Evolutionary conservation across 2,888 invertebrate genomes (phyloP).

Genomic region (Ectropis crepuscularia): DNA sequence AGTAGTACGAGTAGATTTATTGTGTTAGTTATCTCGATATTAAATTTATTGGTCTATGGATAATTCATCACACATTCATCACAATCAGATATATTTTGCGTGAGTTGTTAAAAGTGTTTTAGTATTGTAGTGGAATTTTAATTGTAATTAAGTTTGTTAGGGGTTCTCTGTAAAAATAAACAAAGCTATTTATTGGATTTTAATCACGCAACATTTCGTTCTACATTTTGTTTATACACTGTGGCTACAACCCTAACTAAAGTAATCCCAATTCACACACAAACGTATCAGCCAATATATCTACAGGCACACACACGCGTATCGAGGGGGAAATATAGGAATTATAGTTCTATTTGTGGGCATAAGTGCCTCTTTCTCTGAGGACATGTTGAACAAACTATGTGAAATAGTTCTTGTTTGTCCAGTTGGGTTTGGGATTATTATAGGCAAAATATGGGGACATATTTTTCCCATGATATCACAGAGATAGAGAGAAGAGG

Average conservation of each 20-base stretch:
- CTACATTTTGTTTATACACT: not conserved
- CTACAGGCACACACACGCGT: constrained; percentile 12
- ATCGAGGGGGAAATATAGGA: constrained; percentile 16
- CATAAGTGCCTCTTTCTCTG: constrained; percentile 25
- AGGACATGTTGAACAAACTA: constrained; percentile 16
- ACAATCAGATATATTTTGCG: no score
- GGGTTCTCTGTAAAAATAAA: not conserved
- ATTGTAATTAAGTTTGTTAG: no score
- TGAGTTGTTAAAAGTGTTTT: no score
- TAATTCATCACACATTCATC: no score
- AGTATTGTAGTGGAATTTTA: no score
- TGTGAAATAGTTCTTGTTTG: constrained; percentile 20
- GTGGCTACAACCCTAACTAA: not conserved
- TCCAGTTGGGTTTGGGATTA: not conserved
- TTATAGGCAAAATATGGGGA: constrained; percentile 11
- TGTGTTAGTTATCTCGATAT: no score
- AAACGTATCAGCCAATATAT: constrained; percentile 12
- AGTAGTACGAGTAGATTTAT: no score
- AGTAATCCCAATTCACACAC: constrained; percentile 19
- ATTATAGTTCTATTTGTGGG: constrained; percentile 23
- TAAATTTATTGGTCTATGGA: no score
- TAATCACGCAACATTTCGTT: not conserved
- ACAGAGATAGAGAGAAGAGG: no score
- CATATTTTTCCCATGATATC: not conserved
- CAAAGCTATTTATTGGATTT: no score